Evolutionary conservation across 2,797 vertebrate species (phyloP).

Genomic region (Siniperca undulata): DNA sequence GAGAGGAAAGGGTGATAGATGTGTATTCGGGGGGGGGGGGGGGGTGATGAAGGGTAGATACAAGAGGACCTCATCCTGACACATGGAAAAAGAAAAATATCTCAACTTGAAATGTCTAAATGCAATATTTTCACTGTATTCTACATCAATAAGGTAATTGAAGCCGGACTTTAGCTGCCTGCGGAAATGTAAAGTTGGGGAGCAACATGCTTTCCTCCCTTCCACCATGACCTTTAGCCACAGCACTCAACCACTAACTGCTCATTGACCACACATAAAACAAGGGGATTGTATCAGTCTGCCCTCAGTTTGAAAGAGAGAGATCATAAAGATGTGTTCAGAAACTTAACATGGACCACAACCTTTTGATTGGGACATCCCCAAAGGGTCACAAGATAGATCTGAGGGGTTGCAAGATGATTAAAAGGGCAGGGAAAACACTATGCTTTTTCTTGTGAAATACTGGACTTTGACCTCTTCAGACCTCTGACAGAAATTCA

Average conservation of each 20-base stretch:
- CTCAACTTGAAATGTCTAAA: constrained; percentile 19
- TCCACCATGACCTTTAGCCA: background rate
- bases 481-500: background rate
- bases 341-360: constrained; percentile 40
- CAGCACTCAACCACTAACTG: background rate
- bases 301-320: constrained; percentile 26
- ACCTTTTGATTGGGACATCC: constrained; percentile 20
- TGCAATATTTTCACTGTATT: constrained; percentile 15
- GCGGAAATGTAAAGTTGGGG: background rate
- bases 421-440: background rate
- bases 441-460: background rate
- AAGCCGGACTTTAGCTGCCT: background rate
- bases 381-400: background rate
- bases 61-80: constrained; percentile 22
- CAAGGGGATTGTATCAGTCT: background rate
- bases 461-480: background rate
- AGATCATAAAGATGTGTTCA: background rate
- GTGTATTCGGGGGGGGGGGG: constrained; percentile 19
- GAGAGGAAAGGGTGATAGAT: constrained; percentile 40
- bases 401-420: constrained; percentile 4
- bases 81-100: constrained; percentile 6
- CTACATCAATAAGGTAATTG: background rate
- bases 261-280: background rate
- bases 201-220: background rate
- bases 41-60: constrained; percentile 39